Conservation (phyloP, 2,113 vertebrate species). For the Xenus cinereus region DNA sequence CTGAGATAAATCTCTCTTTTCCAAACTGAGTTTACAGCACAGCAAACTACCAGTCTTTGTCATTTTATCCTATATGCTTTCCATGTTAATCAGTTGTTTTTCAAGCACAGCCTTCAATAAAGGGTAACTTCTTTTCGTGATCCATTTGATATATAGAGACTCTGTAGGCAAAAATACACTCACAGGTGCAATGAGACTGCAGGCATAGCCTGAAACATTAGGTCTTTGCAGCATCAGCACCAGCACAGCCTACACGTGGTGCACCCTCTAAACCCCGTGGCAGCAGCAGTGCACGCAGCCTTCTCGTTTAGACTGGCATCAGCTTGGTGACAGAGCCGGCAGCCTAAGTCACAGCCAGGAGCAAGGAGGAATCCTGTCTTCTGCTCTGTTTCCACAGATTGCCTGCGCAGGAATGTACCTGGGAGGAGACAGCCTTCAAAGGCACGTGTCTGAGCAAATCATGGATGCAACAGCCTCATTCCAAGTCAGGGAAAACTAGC, state of each 20-base stretch:
- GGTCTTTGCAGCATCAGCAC: not conserved
- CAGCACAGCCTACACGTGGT: not conserved
- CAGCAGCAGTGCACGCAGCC: not conserved
- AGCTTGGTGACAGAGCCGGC: accelerated
- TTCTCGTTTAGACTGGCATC: not conserved
- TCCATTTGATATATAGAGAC: not conserved
- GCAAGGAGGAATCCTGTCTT: not conserved
- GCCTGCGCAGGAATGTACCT: accelerated
- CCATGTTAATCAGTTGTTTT: not conserved
- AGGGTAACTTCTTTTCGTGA: not conserved
- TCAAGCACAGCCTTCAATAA: not conserved
- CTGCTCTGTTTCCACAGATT: not conserved
- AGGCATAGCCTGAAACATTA: not conserved
- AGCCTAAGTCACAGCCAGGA: not conserved
- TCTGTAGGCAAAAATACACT: not conserved
- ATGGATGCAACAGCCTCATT: accelerated
- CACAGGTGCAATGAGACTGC: not conserved
- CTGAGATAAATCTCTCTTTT: not conserved
- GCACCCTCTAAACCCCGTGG: accelerated
- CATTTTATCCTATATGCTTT: not conserved
- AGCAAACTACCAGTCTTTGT: not conserved
- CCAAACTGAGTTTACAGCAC: not conserved
- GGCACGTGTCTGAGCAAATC: not conserved
- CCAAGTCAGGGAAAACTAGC: not conserved
- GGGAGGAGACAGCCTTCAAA: not conserved